Conservation (phyloP, 2,797 vertebrate genomes). For the Sebastes elongatus region DNA sequence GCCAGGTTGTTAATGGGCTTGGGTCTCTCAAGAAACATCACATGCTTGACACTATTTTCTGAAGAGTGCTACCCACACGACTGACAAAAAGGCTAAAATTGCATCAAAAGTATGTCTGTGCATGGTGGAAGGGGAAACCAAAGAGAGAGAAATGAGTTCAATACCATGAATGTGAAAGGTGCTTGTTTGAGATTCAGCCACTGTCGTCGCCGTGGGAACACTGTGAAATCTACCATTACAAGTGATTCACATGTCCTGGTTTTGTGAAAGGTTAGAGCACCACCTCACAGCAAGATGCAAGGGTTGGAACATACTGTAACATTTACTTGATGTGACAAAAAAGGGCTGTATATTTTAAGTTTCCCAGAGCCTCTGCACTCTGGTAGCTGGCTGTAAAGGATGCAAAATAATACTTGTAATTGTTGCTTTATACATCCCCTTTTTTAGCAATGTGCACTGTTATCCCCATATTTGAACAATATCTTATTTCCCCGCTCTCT, state of each 20-base stretch:
- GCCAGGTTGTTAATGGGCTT: constrained; percentile 17
- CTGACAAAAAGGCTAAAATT: not conserved
- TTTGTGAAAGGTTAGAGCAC: constrained; percentile 29
- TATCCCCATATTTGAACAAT: not conserved
- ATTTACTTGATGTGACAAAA: not conserved
- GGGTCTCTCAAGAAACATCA: constrained; percentile 33
- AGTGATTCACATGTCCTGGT: constrained; percentile 17
- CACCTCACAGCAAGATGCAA: not conserved
- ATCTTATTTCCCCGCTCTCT: not conserved
- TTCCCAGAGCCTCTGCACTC: not conserved
- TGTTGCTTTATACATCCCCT: not conserved
- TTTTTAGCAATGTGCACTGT: not conserved
- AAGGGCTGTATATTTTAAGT: not conserved
- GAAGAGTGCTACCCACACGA: constrained; percentile 12
- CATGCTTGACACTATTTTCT: constrained; percentile 42
- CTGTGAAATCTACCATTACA: constrained; percentile 1
- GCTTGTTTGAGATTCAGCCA: constrained; percentile 5
- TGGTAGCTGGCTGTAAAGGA: not conserved
- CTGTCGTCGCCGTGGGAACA: not conserved
- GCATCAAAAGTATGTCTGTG: not conserved
- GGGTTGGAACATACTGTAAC: not conserved
- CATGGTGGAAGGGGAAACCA: not conserved
- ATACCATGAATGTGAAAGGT: not conserved
- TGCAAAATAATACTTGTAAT: not conserved
- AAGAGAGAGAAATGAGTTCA: not conserved